Evolutionary conservation across 2,797 vertebrate genomes (phyloP).

Genomic region (Epinephelus coioides): DNA sequence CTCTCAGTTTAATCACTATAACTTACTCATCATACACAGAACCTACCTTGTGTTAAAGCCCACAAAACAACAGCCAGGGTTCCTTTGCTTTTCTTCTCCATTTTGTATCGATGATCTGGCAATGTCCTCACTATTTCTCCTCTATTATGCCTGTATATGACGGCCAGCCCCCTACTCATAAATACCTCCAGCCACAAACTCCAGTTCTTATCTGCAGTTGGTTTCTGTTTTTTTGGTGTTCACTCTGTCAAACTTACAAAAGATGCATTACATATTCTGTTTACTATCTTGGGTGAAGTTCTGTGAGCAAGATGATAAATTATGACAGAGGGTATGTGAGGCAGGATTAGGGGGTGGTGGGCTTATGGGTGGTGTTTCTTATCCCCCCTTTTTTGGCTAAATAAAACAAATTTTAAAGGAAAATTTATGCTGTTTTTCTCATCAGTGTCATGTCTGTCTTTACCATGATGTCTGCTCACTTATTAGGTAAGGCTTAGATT

Average conservation of each 20-base stretch:
- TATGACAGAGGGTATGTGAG: conserved; percentile 63
- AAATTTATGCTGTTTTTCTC: neutral
- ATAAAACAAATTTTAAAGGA: neutral
- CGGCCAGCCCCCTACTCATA: conserved; percentile 57
- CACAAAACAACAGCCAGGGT: conserved; percentile 36
- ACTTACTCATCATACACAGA: neutral
- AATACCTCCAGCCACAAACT: conserved; percentile 13
- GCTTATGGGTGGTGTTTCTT: neutral
- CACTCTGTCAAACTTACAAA: conserved; percentile 58
- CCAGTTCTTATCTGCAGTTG: conserved; percentile 70
- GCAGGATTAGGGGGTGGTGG: neutral
- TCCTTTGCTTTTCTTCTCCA: conserved; percentile 53
- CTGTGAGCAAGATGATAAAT: conserved; percentile 67
- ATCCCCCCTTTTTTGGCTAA: too few species aligned
- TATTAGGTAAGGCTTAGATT: neutral
- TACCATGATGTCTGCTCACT: neutral
- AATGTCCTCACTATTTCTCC: conserved; percentile 2
- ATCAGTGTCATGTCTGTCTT: neutral
- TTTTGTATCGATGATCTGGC: conserved; percentile 48
- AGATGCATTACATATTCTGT: conserved; percentile 35
- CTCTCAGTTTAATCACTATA: neutral
- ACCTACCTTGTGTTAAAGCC: conserved; percentile 60
- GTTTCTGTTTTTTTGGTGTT: conserved; percentile 45
- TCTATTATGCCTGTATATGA: conserved; percentile 49
- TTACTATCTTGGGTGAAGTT: conserved; percentile 55